Evolutionary conservation across 1,140 invertebrate genomes (phyloP), one percentile per base, ranked within the genome.

Genomic region (Triops longicaudatus): DNA sequence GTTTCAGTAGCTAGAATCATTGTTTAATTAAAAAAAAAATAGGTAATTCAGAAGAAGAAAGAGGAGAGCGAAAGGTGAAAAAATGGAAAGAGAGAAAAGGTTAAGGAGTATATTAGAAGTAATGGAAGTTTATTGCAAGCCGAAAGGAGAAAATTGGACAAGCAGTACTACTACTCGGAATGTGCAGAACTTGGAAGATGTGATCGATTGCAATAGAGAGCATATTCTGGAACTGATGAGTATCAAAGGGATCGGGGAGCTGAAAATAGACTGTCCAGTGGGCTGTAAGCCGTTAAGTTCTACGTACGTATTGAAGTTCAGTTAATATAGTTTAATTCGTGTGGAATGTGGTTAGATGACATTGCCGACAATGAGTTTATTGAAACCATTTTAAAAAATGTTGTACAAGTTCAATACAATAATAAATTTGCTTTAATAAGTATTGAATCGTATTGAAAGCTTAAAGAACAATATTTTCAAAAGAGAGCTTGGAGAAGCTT

Each of bases 171-270:
- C 31, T 7, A 37, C 31, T 22, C 50, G 22, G 6, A 63, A 17
- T n/a, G 50, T 63, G 7, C 14, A 63, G 50, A 63, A 22, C 22
- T 22, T 63, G 14, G 50, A 63, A 17, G 50, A 63, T 14, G 50
- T 63, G 22, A 63, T 63, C 22, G 3, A 17, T 22, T 63, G 14
- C 17, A 63, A 63, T 63, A 17, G 50, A 63, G 50, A 63, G 50
- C 50, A 63, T n/a, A 17, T 63, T 63, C 50, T 63, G 22, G 50
- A 63, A 63, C 50, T 63, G 50, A 63, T 63, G 17, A 63, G 50
- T 63, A 63, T 63, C 50, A 22, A 22, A 63, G 10, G 7, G 50
- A 10, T 63, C 22, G 50, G 50, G 50, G 50, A 63, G 31, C 31
- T 63, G 14, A 63, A 63, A 63, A 22, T 22, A 63, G 50, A 63